phyloP scores from a whole-genome alignment of 2,113 vertebrate genomes.

The Formicarius rufipectus region DNA sequence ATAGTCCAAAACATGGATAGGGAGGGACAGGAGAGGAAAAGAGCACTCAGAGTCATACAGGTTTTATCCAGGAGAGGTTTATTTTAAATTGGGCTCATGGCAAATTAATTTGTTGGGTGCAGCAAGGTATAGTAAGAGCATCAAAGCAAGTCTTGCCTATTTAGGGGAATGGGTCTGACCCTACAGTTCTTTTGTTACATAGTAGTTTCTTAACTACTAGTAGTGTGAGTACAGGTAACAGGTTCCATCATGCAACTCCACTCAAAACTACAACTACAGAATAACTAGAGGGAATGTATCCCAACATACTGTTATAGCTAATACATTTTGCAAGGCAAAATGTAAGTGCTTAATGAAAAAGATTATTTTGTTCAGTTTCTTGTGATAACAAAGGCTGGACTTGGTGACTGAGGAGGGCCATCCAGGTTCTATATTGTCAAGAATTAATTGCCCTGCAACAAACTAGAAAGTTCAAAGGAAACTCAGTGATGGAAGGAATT shows the following conservation, averaged over 20 bases:
- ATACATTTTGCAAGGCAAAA: neutral
- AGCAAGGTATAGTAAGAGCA: neutral
- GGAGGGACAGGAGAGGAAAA: neutral
- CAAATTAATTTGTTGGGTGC: neutral
- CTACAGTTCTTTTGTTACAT: neutral
- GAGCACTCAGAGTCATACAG: neutral
- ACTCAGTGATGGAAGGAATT: neutral
- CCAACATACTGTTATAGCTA: neutral
- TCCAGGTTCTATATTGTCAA: neutral
- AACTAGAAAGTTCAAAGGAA: neutral
- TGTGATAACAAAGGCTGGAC: neutral
- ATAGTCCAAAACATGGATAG: neutral
- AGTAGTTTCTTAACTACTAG: neutral
- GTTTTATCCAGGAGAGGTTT: neutral
- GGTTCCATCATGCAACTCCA: neutral
- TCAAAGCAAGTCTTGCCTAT: neutral
- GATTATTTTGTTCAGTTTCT: neutral
- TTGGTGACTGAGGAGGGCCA: neutral
- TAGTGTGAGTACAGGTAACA: neutral
- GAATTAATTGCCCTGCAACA: neutral
- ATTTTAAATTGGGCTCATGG: neutral
- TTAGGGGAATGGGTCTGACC: neutral
- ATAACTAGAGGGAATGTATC: neutral
- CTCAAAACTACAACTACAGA: neutral
- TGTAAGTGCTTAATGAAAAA: neutral